These are phyloP conservation scores for Ectropis grisescens DNA, from an alignment of 1,140 invertebrate species.

Conservation along the genomic window DNA sequence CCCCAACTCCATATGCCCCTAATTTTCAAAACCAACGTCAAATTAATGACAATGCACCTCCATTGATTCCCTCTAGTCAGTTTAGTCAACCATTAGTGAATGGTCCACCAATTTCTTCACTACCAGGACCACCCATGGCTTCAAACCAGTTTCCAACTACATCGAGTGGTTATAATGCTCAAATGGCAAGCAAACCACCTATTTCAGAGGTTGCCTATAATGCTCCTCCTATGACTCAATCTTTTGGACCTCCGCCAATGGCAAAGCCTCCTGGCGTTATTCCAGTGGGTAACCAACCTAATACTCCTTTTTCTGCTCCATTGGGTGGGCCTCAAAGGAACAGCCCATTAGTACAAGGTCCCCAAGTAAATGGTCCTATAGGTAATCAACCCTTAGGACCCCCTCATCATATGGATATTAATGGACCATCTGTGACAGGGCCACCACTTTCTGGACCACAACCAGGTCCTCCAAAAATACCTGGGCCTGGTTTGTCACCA, in stretches of 20 bases:
- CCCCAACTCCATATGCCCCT: conserved; percentile 8
- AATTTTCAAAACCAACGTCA: conserved; percentile 22
- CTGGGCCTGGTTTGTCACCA: no score
- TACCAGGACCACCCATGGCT: conserved; percentile 8
- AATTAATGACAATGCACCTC: conserved; percentile 63
- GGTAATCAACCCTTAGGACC: no score
- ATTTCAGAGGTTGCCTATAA: conserved; percentile 9
- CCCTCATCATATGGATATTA: no score
- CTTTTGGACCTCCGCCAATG: conserved; percentile 16
- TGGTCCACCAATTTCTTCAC: conserved; percentile 26
- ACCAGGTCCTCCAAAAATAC: conserved; percentile 9
- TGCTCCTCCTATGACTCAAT: conserved; percentile 15
- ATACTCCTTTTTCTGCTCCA: conserved; percentile 25
- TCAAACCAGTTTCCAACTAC: conserved; percentile 28
- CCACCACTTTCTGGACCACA: conserved; percentile 10
- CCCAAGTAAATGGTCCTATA: conserved; percentile 16
- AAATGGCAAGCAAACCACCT: conserved; percentile 15
- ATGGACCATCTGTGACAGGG: conserved; percentile 10
- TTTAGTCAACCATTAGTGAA: conserved; percentile 42
- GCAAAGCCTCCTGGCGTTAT: conserved; percentile 17
- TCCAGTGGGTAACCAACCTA: conserved; percentile 26
- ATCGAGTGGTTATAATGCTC: conserved; percentile 27
- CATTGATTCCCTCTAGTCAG: conserved; percentile 57
- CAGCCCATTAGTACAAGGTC: conserved; percentile 21
- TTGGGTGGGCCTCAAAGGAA: conserved; percentile 19